A percentile compares a stretch with the other conserved stretches of the same genome.
These are phyloP conservation scores for Microtus montanus DNA, from an alignment of 2,113 vertebrate species.

Conservation along the genomic window DNA sequence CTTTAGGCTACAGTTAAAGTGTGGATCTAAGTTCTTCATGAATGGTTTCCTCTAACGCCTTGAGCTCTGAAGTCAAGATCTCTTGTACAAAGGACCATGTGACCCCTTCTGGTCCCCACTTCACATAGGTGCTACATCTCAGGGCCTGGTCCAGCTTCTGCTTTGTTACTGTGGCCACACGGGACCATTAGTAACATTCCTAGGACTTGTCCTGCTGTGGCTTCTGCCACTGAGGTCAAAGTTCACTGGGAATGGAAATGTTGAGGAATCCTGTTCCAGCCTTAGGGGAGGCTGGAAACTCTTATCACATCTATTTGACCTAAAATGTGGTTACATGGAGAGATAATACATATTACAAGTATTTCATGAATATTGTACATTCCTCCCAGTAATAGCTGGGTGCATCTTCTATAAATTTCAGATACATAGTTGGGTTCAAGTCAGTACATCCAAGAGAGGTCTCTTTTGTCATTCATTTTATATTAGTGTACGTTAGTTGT, in stretches of 20 bases:
- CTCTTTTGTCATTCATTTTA: neutral
- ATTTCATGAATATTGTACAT: neutral
- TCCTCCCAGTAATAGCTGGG: neutral
- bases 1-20: conserved; percentile 74
- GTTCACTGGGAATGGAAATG: conserved; percentile 64
- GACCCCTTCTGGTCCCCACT: conserved; percentile 79
- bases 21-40: conserved; percentile 68
- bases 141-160: conserved; percentile 73
- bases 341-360: neutral
- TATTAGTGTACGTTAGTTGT: neutral
- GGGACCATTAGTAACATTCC: conserved; percentile 68
- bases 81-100: conserved; percentile 82
- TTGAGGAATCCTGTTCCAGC: conserved; percentile 54
- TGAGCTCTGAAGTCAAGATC: conserved; percentile 78
- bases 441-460: neutral
- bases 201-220: conserved; percentile 68
- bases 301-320: neutral
- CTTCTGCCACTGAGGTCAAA: conserved; percentile 71
- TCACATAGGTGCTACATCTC: conserved; percentile 75
- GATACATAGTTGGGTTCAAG: neutral
- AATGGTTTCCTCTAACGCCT: conserved; percentile 77
- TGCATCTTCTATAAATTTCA: neutral
- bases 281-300: conserved; percentile 56
- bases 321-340: conserved; percentile 13
- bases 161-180: conserved; percentile 40